Base-by-base conservation (phyloP, 2,797 vertebrate species). In the Bryconaethiops microstoma region DNA sequence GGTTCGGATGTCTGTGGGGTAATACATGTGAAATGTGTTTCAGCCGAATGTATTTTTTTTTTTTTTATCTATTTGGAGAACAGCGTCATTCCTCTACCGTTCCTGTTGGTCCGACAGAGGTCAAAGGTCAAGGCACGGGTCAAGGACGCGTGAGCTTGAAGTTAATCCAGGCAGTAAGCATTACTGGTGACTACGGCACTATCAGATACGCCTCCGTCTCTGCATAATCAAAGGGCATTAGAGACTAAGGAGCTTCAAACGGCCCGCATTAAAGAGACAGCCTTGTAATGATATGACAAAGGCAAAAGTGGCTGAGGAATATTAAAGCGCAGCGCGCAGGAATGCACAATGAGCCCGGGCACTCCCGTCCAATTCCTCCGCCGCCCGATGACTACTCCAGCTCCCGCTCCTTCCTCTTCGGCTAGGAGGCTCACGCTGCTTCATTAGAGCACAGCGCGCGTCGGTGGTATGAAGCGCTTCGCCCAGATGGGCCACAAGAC, bases 161-260 rank as follows among this genome's bases (percentile, higher is more conserved):
- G 74, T 80, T 71, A 82, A 69, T 16, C 71, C 40, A 25, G 64
- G 74, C 19, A 25, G 57, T 64, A 75, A 85, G 76, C 73, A 78
- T 86, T 85, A 85, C 76, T 21, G 64, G 68, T 52, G 78, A 74
- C 35, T 35, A 35, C 35, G 63, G 69, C 59, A 21, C 62, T 76
- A 82, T 86, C 64, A 79, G 84, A 84, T 74, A 48, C 73, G 57
- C 57, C 80, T 74, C 70, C 74, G 76, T 87, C 85, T 70, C 76
- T 0, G 40, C 78, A 84, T 87, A 86, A 90, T 89, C 87, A 88
- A 84, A 89, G 81, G 67, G 78, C 82, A 84, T 84, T 84, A 77
- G 75, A 79, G 86, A 84, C 67, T 79, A 77, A 80, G 81, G 69
- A 68, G 83, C 82, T 86, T 86, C 84, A 86, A 85, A 86, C 77